Conservation (phyloP, 2,797 vertebrate species). For the Phyllotis vaccarum region DNA sequence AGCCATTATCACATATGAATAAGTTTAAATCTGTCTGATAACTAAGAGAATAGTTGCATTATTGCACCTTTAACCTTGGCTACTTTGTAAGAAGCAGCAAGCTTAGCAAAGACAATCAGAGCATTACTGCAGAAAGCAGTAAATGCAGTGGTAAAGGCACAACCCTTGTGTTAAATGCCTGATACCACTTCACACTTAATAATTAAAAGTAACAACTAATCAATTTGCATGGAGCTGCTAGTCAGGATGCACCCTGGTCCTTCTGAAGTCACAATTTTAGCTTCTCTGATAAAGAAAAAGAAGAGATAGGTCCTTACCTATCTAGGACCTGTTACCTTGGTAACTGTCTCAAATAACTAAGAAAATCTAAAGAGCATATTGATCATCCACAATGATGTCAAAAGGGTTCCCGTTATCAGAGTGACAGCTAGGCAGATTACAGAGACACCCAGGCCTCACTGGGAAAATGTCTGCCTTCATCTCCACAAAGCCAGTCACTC, state of each 20-base stretch:
- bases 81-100: neutral
- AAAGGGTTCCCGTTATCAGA: constrained; percentile 90
- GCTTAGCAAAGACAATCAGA: neutral
- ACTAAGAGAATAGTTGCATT: neutral
- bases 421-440: constrained; percentile 90
- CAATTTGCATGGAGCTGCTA: constrained; percentile 84
- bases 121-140: neutral
- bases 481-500: constrained; percentile 81
- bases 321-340: constrained; percentile 91
- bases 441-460: constrained; percentile 87
- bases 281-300: constrained; percentile 79
- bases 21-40: neutral
- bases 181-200: constrained; percentile 1
- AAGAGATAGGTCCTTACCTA: constrained; percentile 89
- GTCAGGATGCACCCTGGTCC: constrained; percentile 82
- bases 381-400: constrained; percentile 94
- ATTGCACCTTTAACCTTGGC: neutral
- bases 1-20: neutral
- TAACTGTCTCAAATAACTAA: constrained; percentile 91
- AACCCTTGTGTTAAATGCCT: constrained; percentile 52
- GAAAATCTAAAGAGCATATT: constrained; percentile 93
- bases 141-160: neutral
- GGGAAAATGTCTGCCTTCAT: constrained; percentile 89
- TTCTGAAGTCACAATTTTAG: constrained; percentile 86
- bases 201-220: constrained; percentile 80